A percentile compares a stretch with the other conserved stretches of the same genome.
phyloP scores from a whole-genome alignment of 2,797 vertebrate species.

The Anomalospiza imberbis region DNA sequence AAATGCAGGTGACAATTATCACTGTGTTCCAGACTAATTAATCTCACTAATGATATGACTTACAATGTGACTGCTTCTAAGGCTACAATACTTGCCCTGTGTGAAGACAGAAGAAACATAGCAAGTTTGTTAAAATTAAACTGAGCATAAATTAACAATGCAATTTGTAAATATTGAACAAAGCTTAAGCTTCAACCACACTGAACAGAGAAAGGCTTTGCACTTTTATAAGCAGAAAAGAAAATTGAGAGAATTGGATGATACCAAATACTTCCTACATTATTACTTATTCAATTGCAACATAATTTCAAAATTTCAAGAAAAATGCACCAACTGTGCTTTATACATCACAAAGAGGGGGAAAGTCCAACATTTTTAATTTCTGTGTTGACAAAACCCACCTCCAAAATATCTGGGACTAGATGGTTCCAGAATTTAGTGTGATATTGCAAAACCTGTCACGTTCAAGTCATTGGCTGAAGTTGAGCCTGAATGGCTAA shows the following conservation, averaged over 20 bases:
- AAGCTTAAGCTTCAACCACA: not conserved
- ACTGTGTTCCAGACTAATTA: not conserved
- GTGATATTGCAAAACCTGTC: not conserved
- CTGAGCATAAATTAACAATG: not conserved
- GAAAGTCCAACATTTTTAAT: not conserved
- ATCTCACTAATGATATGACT: not conserved
- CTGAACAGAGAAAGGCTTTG: not conserved
- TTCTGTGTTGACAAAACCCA: not conserved
- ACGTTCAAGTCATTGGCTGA: not conserved
- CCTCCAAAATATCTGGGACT: not conserved
- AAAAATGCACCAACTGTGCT: not conserved
- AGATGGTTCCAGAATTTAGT: not conserved
- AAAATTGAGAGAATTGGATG: not conserved
- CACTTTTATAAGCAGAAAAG: not conserved
- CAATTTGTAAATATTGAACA: not conserved
- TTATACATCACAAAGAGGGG: not conserved
- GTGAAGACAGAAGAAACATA: not conserved
- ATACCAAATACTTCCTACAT: not conserved
- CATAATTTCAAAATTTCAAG: not conserved
- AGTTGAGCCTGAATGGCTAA: slow-evolving; percentile 9
- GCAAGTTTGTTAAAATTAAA: not conserved
- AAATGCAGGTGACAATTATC: not conserved
- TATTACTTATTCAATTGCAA: not conserved
- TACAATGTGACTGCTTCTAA: not conserved
- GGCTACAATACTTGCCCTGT: not conserved